These are phyloP conservation scores for Leptinotarsa defecta DNA, from an alignment of 1,140 invertebrate genomes.

Conservation along the genomic window DNA sequence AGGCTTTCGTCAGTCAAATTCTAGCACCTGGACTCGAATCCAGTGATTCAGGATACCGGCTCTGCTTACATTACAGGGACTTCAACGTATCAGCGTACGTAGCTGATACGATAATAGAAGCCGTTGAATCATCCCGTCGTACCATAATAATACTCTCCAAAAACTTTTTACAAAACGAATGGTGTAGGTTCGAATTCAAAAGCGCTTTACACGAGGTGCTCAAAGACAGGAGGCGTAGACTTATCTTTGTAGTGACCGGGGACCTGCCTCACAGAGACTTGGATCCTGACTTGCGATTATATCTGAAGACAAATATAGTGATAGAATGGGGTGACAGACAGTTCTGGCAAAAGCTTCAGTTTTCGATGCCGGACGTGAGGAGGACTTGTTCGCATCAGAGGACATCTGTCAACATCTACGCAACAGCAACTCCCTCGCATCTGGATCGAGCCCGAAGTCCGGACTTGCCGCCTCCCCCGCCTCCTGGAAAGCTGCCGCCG, in stretches of 20 bases:
- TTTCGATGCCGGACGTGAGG: slow-evolving; percentile 82
- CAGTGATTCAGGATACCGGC: slow-evolving; percentile 73
- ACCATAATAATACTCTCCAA: slow-evolving; percentile 90
- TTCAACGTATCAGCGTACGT: slow-evolving; percentile 83
- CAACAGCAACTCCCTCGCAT: slow-evolving; percentile 53
- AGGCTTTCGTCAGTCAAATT: slow-evolving; percentile 84
- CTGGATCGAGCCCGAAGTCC: slow-evolving; percentile 65
- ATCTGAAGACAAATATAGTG: slow-evolving; percentile 87
- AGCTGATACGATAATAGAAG: slow-evolving; percentile 87
- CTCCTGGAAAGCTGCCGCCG: slow-evolving; percentile 58
- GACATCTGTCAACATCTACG: slow-evolving; percentile 69
- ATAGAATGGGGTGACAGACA: slow-evolving; percentile 90
- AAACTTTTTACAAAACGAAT: slow-evolving; percentile 92
- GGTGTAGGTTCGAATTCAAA: slow-evolving; percentile 92
- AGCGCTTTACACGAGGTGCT: slow-evolving; percentile 88
- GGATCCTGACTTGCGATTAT: slow-evolving; percentile 85
- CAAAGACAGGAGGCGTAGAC: slow-evolving; percentile 77
- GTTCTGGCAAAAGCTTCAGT: slow-evolving; percentile 93
- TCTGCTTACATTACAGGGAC: slow-evolving; percentile 86
- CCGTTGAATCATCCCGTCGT: slow-evolving; percentile 85
- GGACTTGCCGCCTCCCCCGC: slow-evolving; percentile 65
- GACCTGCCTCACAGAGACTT: slow-evolving; percentile 83
- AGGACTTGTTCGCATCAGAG: slow-evolving; percentile 64
- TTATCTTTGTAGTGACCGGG: slow-evolving; percentile 85
- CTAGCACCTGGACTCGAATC: slow-evolving; percentile 81